Evolutionary conservation across 1,140 invertebrate genomes (phyloP).

Genomic region (Chelonus insularis): DNA sequence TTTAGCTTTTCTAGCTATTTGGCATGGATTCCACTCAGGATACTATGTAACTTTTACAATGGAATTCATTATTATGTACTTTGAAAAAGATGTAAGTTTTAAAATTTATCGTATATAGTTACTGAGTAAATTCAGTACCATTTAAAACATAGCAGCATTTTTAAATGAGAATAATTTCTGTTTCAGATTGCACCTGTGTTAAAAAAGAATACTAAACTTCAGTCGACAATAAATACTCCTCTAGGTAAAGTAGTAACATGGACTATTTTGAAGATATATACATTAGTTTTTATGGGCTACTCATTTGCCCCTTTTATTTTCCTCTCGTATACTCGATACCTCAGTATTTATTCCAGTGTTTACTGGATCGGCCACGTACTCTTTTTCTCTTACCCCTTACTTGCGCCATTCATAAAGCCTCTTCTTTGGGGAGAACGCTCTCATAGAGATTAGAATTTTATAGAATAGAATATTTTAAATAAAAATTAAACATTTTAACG

Average conservation of each 20-base stretch:
- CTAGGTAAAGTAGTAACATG: conserved; percentile 53
- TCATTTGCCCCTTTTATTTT: conserved; percentile 79
- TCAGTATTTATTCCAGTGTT: conserved; percentile 63
- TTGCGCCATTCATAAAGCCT: conserved; percentile 55
- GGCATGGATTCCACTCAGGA: conserved; percentile 90
- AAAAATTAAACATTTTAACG: neutral
- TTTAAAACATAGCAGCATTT: too few species aligned
- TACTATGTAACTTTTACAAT: conserved; percentile 92
- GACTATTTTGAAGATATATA: conserved; percentile 73
- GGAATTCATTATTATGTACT: conserved; percentile 86
- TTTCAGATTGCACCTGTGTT: conserved; percentile 50
- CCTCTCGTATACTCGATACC: conserved; percentile 70
- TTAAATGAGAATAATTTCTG: too few species aligned
- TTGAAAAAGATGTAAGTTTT: conserved; percentile 81
- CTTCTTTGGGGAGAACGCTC: conserved; percentile 36
- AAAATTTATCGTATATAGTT: conserved; percentile 1
- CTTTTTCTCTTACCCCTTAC: conserved; percentile 65
- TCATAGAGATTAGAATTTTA: conserved; percentile 21
- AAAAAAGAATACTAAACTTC: conserved; percentile 35
- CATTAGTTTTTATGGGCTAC: conserved; percentile 84
- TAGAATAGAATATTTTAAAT: conserved; percentile 27
- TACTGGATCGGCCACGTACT: conserved; percentile 69
- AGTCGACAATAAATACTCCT: neutral
- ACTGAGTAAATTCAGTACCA: too few species aligned
- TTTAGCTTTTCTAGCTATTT: conserved; percentile 84